Evolutionary conservation across 2,797 vertebrate genomes (phyloP).

Genomic region (Amblyraja radiata): DNA sequence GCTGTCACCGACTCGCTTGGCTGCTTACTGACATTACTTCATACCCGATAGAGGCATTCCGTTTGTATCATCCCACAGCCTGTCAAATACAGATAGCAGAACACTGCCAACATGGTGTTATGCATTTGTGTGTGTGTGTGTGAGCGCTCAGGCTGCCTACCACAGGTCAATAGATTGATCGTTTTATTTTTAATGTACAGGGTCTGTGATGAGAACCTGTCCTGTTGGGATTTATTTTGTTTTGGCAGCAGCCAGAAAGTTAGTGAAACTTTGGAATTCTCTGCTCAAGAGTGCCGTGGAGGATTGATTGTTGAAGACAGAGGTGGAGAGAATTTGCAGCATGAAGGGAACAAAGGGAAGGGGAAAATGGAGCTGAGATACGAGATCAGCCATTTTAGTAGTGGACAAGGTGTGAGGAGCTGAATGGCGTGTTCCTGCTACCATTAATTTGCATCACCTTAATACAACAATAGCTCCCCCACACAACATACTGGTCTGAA

Average conservation of each 20-base stretch:
- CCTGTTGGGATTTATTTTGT: not conserved
- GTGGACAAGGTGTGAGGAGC: too few relatives aligned
- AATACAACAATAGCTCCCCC: too few relatives aligned
- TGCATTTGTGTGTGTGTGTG: not conserved
- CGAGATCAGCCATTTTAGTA: too few relatives aligned
- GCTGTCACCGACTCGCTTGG: slow-evolving; percentile 8
- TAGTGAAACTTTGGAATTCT: too few relatives aligned
- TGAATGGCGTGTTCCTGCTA: too few relatives aligned
- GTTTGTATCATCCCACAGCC: slow-evolving; percentile 2
- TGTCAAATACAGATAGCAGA: slow-evolving; percentile 10
- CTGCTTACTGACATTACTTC: slow-evolving; percentile 21
- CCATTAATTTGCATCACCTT: too few relatives aligned
- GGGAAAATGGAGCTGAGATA: too few relatives aligned
- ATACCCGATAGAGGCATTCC: slow-evolving; percentile 13
- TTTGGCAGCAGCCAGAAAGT: not conserved
- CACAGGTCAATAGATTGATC: slow-evolving; percentile 18
- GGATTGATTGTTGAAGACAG: too few relatives aligned
- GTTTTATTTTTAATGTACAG: not conserved
- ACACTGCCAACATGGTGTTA: not conserved
- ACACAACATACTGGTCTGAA: too few relatives aligned
- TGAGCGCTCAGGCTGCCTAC: not conserved
- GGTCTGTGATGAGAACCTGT: not conserved
- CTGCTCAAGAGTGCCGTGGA: too few relatives aligned
- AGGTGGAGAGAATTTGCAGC: too few relatives aligned
- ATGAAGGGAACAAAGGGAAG: too few relatives aligned